Evolutionary conservation across 2,888 invertebrate genomes (phyloP).

Genomic region (Drosophila kanekoi): DNA sequence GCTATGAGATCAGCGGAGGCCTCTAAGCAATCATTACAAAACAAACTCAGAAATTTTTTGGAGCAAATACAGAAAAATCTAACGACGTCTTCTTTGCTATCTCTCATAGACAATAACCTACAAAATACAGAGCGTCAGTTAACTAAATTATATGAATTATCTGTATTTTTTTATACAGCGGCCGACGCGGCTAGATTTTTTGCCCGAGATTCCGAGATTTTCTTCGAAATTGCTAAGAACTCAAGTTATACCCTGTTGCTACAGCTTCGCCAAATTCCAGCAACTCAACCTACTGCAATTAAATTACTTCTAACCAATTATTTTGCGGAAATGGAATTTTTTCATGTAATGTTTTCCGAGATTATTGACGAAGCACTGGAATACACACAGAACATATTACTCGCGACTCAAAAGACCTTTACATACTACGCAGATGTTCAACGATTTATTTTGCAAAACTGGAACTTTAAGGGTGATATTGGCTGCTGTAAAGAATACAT

Average conservation of each 20-base stretch:
- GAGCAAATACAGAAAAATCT: constrained; percentile 77
- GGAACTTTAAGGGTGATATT: constrained; percentile 60
- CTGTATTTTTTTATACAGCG: constrained; percentile 63
- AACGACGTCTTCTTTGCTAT: constrained; percentile 68
- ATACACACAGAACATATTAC: constrained; percentile 70
- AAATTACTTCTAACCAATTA: constrained; percentile 78
- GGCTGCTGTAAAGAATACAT: constrained; percentile 73
- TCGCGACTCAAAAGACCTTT: constrained; percentile 64
- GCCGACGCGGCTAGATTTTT: constrained; percentile 63
- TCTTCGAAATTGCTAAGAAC: constrained; percentile 74
- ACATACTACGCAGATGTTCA: constrained; percentile 74
- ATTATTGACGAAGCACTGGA: constrained; percentile 80
- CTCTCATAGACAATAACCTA: constrained; percentile 32
- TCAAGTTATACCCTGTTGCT: constrained; percentile 71
- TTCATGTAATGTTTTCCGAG: constrained; percentile 76
- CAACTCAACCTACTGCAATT: constrained; percentile 61
- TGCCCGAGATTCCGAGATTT: constrained; percentile 56
- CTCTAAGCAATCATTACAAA: constrained; percentile 69
- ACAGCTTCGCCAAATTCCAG: constrained; percentile 77
- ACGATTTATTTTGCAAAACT: constrained; percentile 58
- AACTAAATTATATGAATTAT: constrained; percentile 62
- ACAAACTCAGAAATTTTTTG: constrained; percentile 69
- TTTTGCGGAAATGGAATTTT: constrained; percentile 83
- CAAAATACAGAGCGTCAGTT: constrained; percentile 43
- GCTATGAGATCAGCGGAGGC: constrained; percentile 62